Evolutionary conservation across 1,140 invertebrate species (phyloP), one percentile per base, ranked within the genome.

Genomic region (Chymomyza costata): DNA sequence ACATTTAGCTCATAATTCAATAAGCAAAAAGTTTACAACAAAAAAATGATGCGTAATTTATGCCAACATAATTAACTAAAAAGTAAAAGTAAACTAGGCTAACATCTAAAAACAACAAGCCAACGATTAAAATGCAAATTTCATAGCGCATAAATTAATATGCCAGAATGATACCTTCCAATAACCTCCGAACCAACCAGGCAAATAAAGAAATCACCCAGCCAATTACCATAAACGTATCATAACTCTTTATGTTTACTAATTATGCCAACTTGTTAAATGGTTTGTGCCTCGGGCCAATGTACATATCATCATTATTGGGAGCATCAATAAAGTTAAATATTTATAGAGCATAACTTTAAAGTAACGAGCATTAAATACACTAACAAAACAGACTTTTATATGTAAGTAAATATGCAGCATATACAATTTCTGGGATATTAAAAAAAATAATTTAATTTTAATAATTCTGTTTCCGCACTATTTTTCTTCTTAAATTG

Each of bases 1-100:
- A n/a, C 32, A 34, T 3, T 3, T 34, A 13, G 32, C 32, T 34
- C 3, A 10, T 34, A n/a, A 34, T 34, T 34, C 8, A 34, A n/a
- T n/a, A 34, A 34, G 5, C 25, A 34, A 34, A 34, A 3, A 34
- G 3, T 34, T 13, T 6, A 34, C 21, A 34, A 6, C 25, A 34
- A 34, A 34, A 3, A 34, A n/a, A 5, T 13, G 8, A 34, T 8
- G 37, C 30, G 35, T 48, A 41, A 55, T 39, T 55, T 39, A 21
- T 25, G 10, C 11, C 6, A 38, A 39, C 40, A 57, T 50, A 41
- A 14, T 14, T 40, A 3, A 32, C 28, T 25, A 38, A 28, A 67
- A 80, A 78, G 64, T 62, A 73, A 80, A 62, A 80, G 73, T 80
- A 61, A 78, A 46, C 59, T n/a, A n/a, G n/a, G n/a, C n/a, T n/a